Evolutionary conservation across 1,140 invertebrate species (phyloP).

Genomic region (Tetraneura akinire): DNA sequence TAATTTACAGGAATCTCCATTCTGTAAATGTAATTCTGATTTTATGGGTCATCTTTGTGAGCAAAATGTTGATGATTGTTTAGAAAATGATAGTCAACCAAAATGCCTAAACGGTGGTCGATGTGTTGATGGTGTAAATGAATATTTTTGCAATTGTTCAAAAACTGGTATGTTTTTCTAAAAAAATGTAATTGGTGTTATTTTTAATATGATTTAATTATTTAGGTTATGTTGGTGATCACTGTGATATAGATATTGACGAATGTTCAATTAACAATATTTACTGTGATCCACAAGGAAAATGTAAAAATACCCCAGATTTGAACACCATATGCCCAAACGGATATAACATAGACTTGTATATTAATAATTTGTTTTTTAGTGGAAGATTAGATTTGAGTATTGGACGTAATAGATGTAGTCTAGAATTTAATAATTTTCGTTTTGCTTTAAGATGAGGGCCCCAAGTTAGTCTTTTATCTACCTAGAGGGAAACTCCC

Average conservation of each 20-base stretch:
- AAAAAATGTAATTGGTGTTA: too few species aligned
- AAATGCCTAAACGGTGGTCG: slow-evolving; percentile 76
- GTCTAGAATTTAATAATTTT: not conserved
- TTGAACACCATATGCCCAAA: not conserved
- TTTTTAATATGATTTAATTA: not conserved
- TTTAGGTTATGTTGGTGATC: slow-evolving; percentile 68
- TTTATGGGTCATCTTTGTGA: slow-evolving; percentile 75
- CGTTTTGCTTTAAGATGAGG: too few species aligned
- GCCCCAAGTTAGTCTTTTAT: too few species aligned
- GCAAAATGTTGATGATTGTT: slow-evolving; percentile 69
- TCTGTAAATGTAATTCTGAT: slow-evolving; percentile 66
- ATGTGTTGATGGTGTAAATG: slow-evolving; percentile 71
- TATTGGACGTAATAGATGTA: slow-evolving; percentile 13
- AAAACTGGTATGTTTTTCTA: slow-evolving; percentile 61
- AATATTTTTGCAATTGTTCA: slow-evolving; percentile 73
- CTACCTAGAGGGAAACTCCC: too few species aligned
- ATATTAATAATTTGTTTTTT: too few species aligned
- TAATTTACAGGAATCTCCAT: slow-evolving; percentile 61
- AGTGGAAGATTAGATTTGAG: not conserved
- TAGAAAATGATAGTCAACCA: slow-evolving; percentile 62
- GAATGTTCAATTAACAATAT: slow-evolving; percentile 63
- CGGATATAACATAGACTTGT: not conserved
- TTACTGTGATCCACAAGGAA: slow-evolving; percentile 63
- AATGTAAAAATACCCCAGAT: slow-evolving; percentile 65
- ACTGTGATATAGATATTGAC: slow-evolving; percentile 73